Evolutionary conservation across 1,140 invertebrate genomes (phyloP), one percentile per base, ranked within the genome.

Genomic region (Eurosta solidaginis): DNA sequence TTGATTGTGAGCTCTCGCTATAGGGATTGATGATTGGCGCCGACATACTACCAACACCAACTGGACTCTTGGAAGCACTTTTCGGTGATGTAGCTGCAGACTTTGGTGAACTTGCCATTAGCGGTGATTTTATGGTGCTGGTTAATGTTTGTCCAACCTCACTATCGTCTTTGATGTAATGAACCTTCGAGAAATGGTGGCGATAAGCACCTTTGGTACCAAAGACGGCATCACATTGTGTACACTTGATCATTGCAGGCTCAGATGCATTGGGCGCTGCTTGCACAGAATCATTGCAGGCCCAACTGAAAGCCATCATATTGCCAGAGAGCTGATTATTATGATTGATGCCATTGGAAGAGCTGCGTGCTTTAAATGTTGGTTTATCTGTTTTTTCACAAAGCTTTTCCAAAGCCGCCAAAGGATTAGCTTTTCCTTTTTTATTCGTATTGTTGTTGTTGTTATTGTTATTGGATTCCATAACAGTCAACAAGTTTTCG

Each of bases 151-250:
- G 79, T 93, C 92, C 83, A 22, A 94, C 93, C 12, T 94, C 95
- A 1, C 36, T 10, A 10, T 40, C 59, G 7, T 98, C 96, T 87
- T 98, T 98, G 33, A 98, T 95, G 83, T 98, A 96, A 89, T 98
- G 97, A 93, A 97, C 97, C 86, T 98, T 97, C 74, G 96, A 97
- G 78, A 98, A 89, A 84, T 99, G 97, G 88, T 98, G 97, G 81
- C 97, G 92, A 88, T 98, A 99, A 1, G 97, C 96, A 40, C 97
- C 97, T 89, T 98, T 98, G 1, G 97, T 98, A 76, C 97, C 96
- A 87, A 98, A 98, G 10, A 96, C 95, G 20, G 96, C 97, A 88
- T 98, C 97, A 90, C 97, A 99, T 82, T 97, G 96, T 22, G 96
- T 95, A 89, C 97, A 98, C 87, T 98, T 97, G 92, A 97, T 96